phyloP scores from a whole-genome alignment of 2,888 invertebrate species.

The Tenthredo notha region DNA sequence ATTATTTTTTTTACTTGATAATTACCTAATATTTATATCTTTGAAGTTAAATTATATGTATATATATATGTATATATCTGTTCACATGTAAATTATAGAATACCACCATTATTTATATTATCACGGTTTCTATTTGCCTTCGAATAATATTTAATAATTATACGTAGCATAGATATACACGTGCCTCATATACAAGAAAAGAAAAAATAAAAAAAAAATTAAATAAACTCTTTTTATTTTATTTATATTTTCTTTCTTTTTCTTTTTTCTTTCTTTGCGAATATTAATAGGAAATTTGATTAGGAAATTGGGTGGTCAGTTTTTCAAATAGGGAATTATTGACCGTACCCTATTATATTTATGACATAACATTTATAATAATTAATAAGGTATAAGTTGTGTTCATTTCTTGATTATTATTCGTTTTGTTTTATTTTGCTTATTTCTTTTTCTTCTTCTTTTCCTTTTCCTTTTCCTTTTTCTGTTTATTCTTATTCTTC shows the following conservation, averaged over 20 bases:
- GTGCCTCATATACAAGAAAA: not conserved
- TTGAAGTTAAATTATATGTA: not conserved
- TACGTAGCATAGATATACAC: not conserved
- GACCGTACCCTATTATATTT: conserved; percentile 6
- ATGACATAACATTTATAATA: conserved; percentile 14
- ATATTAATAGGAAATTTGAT: not conserved
- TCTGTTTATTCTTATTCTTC: not conserved
- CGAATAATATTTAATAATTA: conserved; percentile 6
- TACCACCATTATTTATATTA: conserved; percentile 8
- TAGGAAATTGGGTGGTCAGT: conserved; percentile 6
- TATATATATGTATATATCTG: not conserved
- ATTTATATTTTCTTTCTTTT: too few species aligned
- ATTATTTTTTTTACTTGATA: not conserved
- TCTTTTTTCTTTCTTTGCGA: not conserved
- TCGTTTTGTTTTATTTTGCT: not conserved
- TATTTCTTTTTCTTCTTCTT: too few species aligned
- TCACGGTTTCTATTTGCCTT: conserved; percentile 19
- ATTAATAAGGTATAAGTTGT: conserved; percentile 26
- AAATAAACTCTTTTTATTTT: not conserved
- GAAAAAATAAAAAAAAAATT: not conserved
- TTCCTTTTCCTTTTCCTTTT: not conserved
- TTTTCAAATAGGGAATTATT: not conserved
- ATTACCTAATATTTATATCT: not conserved
- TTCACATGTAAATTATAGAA: not conserved
- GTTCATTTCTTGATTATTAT: not conserved